Conservation (phyloP, 2,113 vertebrate species). For the Danionella cerebrum region DNA sequence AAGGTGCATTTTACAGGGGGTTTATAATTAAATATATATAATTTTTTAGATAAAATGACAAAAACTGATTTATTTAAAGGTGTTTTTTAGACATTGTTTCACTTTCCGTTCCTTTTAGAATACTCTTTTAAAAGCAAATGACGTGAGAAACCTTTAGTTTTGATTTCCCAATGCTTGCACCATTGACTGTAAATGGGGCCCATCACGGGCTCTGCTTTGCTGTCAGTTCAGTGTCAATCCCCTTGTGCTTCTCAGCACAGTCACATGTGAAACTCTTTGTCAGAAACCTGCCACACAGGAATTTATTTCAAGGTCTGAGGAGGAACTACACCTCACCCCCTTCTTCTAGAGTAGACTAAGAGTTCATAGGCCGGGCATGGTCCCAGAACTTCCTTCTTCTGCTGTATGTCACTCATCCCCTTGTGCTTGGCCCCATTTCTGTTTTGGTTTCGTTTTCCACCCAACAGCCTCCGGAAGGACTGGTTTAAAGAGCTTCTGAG, state of each 20-base stretch:
- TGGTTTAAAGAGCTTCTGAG: not conserved
- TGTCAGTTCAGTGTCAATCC: not conserved
- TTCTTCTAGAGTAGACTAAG: no score
- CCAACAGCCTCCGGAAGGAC: no score
- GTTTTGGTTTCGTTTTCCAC: conserved; percentile 27
- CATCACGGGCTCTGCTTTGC: conserved; percentile 3
- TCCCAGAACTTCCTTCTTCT: not conserved
- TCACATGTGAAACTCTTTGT: not conserved
- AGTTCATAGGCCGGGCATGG: no score
- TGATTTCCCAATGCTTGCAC: conserved; percentile 41
- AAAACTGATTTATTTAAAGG: no score
- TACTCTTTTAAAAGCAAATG: not conserved
- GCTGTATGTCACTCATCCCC: conserved; percentile 7
- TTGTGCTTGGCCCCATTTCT: conserved; percentile 6
- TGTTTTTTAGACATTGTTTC: not conserved
- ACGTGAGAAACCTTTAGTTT: conserved; percentile 38
- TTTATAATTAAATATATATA: no score
- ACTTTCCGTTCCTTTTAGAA: not conserved
- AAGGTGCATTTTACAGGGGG: no score
- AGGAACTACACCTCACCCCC: no score
- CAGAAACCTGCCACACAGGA: not conserved
- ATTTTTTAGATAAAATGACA: no score
- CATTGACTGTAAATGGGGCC: conserved; percentile 22
- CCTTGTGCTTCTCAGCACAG: not conserved
- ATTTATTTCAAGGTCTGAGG: not conserved